A percentile compares a stretch with the other conserved stretches of the same genome.
Conservation (phyloP, 2,113 vertebrate genomes). For the Tychaedon coryphoeus region DNA sequence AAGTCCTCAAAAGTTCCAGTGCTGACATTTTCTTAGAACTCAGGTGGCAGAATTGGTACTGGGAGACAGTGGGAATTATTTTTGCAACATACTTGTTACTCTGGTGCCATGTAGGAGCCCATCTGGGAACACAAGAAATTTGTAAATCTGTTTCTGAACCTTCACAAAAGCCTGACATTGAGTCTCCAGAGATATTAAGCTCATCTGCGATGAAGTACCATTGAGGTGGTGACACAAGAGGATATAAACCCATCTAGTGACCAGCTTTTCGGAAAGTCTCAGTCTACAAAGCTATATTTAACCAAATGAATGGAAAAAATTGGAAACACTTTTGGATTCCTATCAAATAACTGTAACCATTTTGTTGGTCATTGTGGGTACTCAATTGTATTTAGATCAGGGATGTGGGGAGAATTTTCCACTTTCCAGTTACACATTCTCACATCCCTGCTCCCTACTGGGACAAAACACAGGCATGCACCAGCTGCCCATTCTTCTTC, state of each 20-base stretch:
- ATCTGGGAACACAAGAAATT: not conserved
- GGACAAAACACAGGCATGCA: conserved; percentile 6
- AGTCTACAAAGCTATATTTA: not conserved
- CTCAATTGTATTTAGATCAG: not conserved
- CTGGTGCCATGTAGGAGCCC: not conserved
- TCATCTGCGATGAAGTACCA: not conserved
- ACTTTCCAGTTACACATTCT: conserved; percentile 39
- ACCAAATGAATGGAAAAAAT: not conserved
- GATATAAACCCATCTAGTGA: not conserved
- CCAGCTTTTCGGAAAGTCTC: not conserved
- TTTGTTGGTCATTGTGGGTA: not conserved
- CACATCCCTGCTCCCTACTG: not conserved
- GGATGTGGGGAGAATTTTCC: not conserved
- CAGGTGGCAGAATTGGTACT: not conserved
- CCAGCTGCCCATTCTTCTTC: conserved; percentile 46
- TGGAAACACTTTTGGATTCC: not conserved
- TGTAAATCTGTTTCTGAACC: not conserved
- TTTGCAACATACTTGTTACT: not conserved
- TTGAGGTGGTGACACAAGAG: not conserved
- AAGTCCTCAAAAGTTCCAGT: not conserved
- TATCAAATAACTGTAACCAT: not conserved
- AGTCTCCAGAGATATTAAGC: not conserved
- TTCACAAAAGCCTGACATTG: not conserved
- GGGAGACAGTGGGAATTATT: not conserved
- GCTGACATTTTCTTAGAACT: not conserved